Evolutionary conservation across 1,140 invertebrate genomes (phyloP), one percentile per base, ranked within the genome.

Genomic region (Panagrolaimus sp.): DNA sequence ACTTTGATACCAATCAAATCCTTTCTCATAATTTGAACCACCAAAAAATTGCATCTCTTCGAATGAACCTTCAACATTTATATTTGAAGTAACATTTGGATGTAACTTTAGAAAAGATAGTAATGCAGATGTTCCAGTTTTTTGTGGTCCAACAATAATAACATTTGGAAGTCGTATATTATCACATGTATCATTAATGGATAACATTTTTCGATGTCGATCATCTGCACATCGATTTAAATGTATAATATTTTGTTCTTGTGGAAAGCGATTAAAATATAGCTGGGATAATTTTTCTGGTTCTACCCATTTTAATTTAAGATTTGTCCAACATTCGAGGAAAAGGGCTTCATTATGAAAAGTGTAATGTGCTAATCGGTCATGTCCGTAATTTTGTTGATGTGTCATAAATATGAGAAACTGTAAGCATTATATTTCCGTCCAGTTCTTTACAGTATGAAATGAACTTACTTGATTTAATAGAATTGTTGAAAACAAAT

Each of bases 21-120:
- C 85, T 76, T 91, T 89, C 74, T 91, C 89, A 84, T 98, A 98
- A 86, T 98, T 96, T 16, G 44, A 42, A 83, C 93, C 96, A 83
- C 93, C 96, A 85, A 99, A 98, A 86, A 99, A 99, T 86, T 99
- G 96, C 71, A 98, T 90, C 85, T 99, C 96, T 85, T 99, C 96
- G 85, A 95, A 98, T 1, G 93, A 96, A 0, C 90, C 89, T 82
- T 38, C 5, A n/a, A 91, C 94, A 11, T 91, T 90, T 73, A 90
- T 85, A 86, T 96, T 98, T 76, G 91, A 92, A n/a, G 88, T 88
- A 68, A 98, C 89, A 63, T 91, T 88, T 48, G 96, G 93, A 86
- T 99, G 96, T 87, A 97, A 90, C 61, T 90, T 89, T 11, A 99
- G 87, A 86, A 98, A 98, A 68, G 92, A 91, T 82, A 96, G 95